Conservation (phyloP, 2,113 vertebrate species). For the Urocolius indicus region DNA sequence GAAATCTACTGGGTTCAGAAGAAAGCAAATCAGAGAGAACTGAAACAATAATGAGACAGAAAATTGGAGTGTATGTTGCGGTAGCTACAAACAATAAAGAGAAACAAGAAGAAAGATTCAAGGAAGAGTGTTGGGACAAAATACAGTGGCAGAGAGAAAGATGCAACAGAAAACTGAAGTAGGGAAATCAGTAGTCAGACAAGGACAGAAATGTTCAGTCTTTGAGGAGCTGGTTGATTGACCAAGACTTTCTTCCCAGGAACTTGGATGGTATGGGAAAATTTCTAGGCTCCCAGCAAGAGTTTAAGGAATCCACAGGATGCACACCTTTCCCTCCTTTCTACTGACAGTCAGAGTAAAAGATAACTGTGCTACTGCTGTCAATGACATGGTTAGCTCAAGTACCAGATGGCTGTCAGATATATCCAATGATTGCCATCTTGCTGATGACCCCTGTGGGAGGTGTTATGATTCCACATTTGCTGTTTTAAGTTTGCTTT, state of each 20-base stretch:
- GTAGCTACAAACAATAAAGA: background rate
- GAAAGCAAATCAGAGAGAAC: background rate
- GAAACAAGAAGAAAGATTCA: background rate
- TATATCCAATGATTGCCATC: background rate
- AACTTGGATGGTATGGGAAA: background rate
- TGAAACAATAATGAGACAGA: background rate
- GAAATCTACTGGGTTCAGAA: background rate
- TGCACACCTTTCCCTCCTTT: background rate
- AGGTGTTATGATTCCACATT: background rate
- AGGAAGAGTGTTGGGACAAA: background rate
- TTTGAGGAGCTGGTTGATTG: background rate
- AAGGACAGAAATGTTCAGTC: background rate
- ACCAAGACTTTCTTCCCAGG: background rate
- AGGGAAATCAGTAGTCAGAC: background rate
- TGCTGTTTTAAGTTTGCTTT: background rate
- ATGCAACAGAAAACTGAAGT: background rate
- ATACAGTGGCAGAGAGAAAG: background rate
- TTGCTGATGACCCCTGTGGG: slow-evolving; percentile 13
- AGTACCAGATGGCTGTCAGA: background rate
- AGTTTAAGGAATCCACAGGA: background rate
- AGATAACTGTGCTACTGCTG: background rate
- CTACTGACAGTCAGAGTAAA: background rate
- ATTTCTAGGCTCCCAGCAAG: background rate
- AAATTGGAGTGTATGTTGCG: background rate
- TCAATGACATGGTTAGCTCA: background rate